These are phyloP conservation scores for Eretmocerus hayati DNA, from an alignment of 2,888 invertebrate genomes.

Conservation along the genomic window DNA sequence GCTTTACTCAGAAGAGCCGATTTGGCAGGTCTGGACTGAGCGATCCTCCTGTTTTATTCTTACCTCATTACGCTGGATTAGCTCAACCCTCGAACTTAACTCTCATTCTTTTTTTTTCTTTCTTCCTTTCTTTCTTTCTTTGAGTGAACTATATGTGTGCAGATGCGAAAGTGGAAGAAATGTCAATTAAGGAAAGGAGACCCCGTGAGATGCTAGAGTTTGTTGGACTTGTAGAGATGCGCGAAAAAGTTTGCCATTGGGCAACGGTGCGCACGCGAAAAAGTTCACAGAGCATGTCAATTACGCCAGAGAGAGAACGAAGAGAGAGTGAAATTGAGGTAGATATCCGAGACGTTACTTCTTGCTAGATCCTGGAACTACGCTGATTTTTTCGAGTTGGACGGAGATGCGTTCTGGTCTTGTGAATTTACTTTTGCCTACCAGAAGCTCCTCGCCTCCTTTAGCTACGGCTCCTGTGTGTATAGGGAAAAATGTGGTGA, in stretches of 20 bases:
- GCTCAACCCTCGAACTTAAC: slow-evolving; percentile 36
- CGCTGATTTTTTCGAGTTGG: too few species aligned
- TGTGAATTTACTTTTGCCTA: slow-evolving; percentile 30
- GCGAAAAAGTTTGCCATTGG: slow-evolving; percentile 15
- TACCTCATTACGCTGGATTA: slow-evolving; percentile 44
- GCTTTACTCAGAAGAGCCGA: background rate
- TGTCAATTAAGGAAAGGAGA: slow-evolving; percentile 24
- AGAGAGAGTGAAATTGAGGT: background rate
- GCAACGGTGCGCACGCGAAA: background rate
- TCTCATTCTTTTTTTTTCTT: too few species aligned
- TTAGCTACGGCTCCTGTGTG: too few species aligned
- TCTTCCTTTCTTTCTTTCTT: too few species aligned
- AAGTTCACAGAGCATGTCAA: background rate
- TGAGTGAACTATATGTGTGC: too few species aligned
- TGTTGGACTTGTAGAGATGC: slow-evolving; percentile 14
- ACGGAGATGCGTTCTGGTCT: slow-evolving; percentile 25
- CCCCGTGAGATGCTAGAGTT: slow-evolving; percentile 12
- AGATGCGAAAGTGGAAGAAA: slow-evolving; percentile 21
- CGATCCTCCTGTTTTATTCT: slow-evolving; percentile 37
- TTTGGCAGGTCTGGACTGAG: background rate
- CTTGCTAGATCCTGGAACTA: too few species aligned
- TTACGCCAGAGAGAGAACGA: background rate
- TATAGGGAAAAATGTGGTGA: too few species aligned
- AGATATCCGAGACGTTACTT: too few species aligned
- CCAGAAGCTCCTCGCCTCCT: too few species aligned